A percentile compares a stretch with the other conserved stretches of the same genome.
These are phyloP conservation scores for Chiroxiphia lanceolata DNA, from an alignment of 2,797 vertebrate genomes.

Conservation along the genomic window DNA sequence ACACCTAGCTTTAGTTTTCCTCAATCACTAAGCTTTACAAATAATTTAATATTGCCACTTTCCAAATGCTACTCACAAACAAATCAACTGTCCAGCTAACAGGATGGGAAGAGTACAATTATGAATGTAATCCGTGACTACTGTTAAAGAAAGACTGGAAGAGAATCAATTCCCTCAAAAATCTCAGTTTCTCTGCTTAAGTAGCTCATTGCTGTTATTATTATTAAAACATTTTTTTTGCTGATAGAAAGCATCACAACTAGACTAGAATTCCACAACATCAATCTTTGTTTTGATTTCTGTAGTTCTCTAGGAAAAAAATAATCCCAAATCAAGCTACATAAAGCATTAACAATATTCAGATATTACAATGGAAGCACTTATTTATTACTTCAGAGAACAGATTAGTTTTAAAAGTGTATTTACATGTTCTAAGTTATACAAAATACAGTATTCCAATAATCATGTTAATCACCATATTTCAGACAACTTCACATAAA, in stretches of 20 bases:
- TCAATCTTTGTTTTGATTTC: slow-evolving; percentile 63
- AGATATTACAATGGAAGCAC: slow-evolving; percentile 71
- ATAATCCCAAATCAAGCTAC: slow-evolving; percentile 66
- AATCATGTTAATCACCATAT: slow-evolving; percentile 60
- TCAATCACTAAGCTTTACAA: not conserved
- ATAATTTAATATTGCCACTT: not conserved
- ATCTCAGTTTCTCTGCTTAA: slow-evolving; percentile 57
- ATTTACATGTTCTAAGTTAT: slow-evolving; percentile 70
- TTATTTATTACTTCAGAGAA: slow-evolving; percentile 72
- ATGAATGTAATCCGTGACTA: not conserved
- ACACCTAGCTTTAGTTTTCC: not conserved
- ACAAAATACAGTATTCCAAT: slow-evolving; percentile 73
- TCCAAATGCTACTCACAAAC: not conserved
- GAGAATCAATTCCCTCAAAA: slow-evolving; percentile 21
- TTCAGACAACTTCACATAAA: slow-evolving; percentile 58
- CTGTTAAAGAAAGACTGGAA: slow-evolving; percentile 41
- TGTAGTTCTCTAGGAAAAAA: slow-evolving; percentile 59
- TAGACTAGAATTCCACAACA: slow-evolving; percentile 69
- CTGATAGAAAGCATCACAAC: slow-evolving; percentile 61
- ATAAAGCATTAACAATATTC: slow-evolving; percentile 68
- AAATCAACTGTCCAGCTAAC: not conserved
- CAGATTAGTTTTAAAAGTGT: slow-evolving; percentile 71
- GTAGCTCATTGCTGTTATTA: slow-evolving; percentile 1
- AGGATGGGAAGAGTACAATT: not conserved
- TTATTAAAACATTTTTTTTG: slow-evolving; percentile 39